phyloP scores from a whole-genome alignment of 2,797 vertebrate genomes.

The Clamator glandarius region DNA sequence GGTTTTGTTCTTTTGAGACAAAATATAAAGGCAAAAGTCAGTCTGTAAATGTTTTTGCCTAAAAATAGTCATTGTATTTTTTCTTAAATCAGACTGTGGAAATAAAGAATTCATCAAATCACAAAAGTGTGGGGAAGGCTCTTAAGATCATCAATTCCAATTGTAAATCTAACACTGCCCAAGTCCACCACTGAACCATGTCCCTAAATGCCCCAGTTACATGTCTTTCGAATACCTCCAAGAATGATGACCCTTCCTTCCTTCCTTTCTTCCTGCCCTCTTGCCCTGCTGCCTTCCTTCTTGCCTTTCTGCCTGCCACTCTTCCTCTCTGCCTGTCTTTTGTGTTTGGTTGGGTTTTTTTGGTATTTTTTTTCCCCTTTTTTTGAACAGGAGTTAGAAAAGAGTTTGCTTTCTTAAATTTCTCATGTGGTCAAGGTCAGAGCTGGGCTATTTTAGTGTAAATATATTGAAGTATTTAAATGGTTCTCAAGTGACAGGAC shows the following conservation, averaged over 20 bases:
- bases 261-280: fast-evolving
- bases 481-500: no score
- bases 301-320: no score
- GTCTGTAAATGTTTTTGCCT: not conserved
- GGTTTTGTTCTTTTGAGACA: not conserved
- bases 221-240: not conserved
- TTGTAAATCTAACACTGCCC: not conserved
- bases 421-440: no score
- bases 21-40: not conserved
- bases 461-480: no score
- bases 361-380: not conserved
- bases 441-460: no score
- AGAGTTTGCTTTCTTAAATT: no score
- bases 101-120: not conserved
- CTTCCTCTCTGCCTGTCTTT: no score
- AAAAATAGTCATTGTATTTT: not conserved
- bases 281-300: fast-evolving
- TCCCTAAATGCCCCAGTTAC: not conserved
- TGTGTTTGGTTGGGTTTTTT: no score
- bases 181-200: not conserved
- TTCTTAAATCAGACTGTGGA: not conserved
- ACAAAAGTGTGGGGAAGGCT: not conserved
- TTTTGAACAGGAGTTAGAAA: no score
- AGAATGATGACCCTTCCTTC: no score
- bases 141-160: not conserved